Evolutionary conservation across 2,113 vertebrate species (phyloP).

Genomic region (Mixornis gularis): DNA sequence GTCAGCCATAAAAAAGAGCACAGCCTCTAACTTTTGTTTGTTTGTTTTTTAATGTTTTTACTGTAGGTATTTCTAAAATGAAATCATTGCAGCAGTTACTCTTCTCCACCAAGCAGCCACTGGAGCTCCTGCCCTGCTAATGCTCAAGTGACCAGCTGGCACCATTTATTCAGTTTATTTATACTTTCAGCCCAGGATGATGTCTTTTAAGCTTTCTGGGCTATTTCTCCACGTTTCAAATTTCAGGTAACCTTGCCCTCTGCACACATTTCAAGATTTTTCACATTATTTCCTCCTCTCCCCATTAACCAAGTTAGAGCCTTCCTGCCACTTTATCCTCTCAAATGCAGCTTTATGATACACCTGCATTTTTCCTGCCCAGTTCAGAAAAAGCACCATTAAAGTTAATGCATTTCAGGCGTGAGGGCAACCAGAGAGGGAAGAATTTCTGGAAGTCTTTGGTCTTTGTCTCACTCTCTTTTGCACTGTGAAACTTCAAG

Average conservation of each 20-base stretch:
- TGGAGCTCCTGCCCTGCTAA: background rate
- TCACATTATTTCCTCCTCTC: background rate
- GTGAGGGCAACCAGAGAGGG: background rate
- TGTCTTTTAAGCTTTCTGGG: background rate
- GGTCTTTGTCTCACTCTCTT: conserved; percentile 41
- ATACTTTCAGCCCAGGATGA: background rate
- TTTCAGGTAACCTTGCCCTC: background rate
- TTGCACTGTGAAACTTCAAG: conserved; percentile 27
- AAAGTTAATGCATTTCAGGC: background rate
- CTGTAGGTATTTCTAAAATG: background rate
- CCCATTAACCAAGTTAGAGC: background rate
- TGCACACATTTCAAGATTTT: background rate
- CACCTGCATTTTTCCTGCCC: background rate
- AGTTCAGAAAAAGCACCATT: conserved; percentile 6
- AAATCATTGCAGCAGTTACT: background rate
- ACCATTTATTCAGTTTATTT: background rate
- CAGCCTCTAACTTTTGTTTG: background rate
- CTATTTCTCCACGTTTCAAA: background rate
- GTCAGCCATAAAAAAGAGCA: conserved; percentile 9
- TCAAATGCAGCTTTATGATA: background rate
- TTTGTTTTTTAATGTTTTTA: background rate
- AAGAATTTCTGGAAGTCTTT: conserved; percentile 57
- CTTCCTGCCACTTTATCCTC: background rate
- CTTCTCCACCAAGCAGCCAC: background rate
- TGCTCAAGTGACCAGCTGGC: background rate